phyloP scores from a whole-genome alignment of 2,113 vertebrate species.

The Gobiocypris rarus region DNA sequence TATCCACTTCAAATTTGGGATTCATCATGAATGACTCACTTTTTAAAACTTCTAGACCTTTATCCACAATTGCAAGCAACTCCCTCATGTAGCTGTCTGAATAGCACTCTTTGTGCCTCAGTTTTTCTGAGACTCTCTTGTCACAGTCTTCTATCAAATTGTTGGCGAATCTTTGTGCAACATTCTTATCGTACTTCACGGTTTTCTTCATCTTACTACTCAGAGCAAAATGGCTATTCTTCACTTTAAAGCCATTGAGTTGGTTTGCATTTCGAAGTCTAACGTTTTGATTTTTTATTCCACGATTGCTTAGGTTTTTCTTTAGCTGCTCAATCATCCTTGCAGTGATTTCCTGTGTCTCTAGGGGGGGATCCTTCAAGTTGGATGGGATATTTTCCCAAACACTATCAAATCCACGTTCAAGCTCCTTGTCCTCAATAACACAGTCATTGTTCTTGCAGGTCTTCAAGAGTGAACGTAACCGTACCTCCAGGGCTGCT shows the following conservation, averaged over 20 bases:
- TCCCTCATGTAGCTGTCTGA: slow-evolving; percentile 69
- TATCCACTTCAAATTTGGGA: slow-evolving; percentile 67
- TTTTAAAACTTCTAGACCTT: slow-evolving; percentile 59
- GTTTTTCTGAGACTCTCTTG: slow-evolving; percentile 65
- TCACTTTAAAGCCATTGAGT: slow-evolving; percentile 60
- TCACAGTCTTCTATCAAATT: slow-evolving; percentile 62
- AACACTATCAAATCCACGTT: slow-evolving; percentile 70
- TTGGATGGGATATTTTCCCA: slow-evolving; percentile 70
- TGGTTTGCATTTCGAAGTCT: slow-evolving; percentile 53
- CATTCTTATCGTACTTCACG: slow-evolving; percentile 65
- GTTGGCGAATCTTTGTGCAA: slow-evolving; percentile 56
- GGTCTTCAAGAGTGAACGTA: slow-evolving; percentile 61
- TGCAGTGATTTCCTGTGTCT: slow-evolving; percentile 64
- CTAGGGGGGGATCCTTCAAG: slow-evolving; percentile 62
- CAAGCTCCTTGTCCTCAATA: slow-evolving; percentile 62
- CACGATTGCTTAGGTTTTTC: slow-evolving; percentile 65
- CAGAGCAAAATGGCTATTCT: slow-evolving; percentile 69
- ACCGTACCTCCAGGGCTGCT: slow-evolving; percentile 65
- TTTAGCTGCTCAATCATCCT: slow-evolving; percentile 64
- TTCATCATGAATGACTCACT: slow-evolving; percentile 59
- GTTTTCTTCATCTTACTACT: slow-evolving; percentile 69
- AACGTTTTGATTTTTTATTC: slow-evolving; percentile 67
- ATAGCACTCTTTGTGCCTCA: slow-evolving; percentile 63
- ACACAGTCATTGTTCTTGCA: slow-evolving; percentile 60
- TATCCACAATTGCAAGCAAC: slow-evolving; percentile 70